Evolutionary conservation across 2,797 vertebrate genomes (phyloP).

Genomic region (Eulemur coronatus): DNA sequence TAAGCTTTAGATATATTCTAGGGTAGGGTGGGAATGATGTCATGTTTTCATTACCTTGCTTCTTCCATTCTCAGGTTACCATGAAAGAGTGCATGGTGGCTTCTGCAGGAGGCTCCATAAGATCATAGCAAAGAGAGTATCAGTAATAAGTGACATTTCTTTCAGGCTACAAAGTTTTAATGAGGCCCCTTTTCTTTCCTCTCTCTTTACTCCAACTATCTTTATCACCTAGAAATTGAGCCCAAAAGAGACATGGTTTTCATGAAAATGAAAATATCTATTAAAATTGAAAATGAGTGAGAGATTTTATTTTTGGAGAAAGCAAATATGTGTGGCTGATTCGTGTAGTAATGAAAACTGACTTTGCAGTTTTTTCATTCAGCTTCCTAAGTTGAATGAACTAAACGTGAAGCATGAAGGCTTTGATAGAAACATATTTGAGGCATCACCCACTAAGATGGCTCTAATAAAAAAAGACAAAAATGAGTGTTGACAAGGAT

Average conservation of each 20-base stretch:
- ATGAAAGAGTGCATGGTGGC: neutral
- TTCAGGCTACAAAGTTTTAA: neutral
- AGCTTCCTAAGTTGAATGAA: neutral
- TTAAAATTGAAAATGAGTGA: neutral
- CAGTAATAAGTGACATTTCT: neutral
- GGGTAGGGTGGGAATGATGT: rapidly evolving
- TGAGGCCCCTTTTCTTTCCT: neutral
- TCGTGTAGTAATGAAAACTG: neutral
- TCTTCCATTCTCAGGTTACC: neutral
- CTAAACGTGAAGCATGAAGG: neutral
- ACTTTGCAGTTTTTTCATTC: neutral
- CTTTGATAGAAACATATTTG: neutral
- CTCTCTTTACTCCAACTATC: neutral
- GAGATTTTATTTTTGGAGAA: neutral
- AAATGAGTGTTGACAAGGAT: neutral
- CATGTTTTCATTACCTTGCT: neutral
- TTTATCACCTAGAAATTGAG: neutral
- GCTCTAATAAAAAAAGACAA: neutral
- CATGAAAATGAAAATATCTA: neutral
- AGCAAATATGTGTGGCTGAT: neutral
- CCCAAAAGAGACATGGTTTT: neutral
- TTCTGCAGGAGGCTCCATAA: neutral
- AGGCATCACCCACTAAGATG: neutral
- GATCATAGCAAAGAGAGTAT: neutral
- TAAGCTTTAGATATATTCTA: neutral